Percentiles rank a stretch among this genome's conserved stretches.
These are phyloP conservation scores for Sebastes goodei DNA, from an alignment of 2,797 vertebrate genomes.

Conservation along the genomic window DNA sequence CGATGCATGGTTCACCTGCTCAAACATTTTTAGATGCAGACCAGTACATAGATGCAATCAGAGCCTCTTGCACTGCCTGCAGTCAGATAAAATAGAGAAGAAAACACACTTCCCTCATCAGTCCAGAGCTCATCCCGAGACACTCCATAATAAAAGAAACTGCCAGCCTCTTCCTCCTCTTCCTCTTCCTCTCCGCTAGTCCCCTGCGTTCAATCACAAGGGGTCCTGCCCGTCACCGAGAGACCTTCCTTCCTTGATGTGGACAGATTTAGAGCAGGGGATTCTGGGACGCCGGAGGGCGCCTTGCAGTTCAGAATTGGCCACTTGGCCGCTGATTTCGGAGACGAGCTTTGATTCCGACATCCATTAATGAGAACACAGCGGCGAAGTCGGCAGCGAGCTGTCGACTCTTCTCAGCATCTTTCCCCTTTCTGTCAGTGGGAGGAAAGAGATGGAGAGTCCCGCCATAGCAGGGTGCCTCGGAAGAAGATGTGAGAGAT, in stretches of 20 bases:
- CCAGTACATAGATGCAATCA: background rate
- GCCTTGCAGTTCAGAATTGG: slow-evolving; percentile 21
- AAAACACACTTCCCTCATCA: background rate
- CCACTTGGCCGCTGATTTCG: slow-evolving; percentile 16
- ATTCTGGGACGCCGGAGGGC: slow-evolving; percentile 30
- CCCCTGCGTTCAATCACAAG: background rate
- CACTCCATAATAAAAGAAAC: background rate
- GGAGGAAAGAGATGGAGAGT: background rate
- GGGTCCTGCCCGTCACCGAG: slow-evolving; percentile 5
- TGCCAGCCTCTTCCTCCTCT: background rate
- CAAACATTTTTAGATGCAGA: background rate
- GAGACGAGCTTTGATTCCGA: slow-evolving; percentile 31
- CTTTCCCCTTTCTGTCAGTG: background rate
- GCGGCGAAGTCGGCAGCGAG: slow-evolving; percentile 26
- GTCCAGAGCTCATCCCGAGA: background rate
- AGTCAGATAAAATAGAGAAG: background rate
- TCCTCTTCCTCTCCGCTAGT: background rate
- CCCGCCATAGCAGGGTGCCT: background rate
- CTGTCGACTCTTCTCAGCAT: slow-evolving; percentile 19
- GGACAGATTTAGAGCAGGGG: slow-evolving; percentile 40
- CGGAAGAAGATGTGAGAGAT: background rate
- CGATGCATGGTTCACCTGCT: background rate
- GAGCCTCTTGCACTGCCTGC: background rate
- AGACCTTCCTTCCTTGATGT: slow-evolving; percentile 40
- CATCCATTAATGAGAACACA: slow-evolving; percentile 48